These are phyloP conservation scores for Serranus cabrilla DNA, from an alignment of 2,797 vertebrate genomes.

Conservation along the genomic window DNA sequence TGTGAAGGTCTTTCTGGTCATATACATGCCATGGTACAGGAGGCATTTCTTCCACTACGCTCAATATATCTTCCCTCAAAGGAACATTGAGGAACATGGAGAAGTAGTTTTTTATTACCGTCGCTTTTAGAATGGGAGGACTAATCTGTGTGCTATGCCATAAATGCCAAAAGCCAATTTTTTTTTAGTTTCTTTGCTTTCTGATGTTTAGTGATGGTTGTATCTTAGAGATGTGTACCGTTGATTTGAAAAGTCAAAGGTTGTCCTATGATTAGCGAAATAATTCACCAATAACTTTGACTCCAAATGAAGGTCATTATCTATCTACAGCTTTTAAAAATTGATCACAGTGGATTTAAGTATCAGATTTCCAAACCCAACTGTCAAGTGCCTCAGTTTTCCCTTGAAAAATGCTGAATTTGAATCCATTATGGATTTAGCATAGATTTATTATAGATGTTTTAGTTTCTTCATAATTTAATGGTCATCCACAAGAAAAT, in stretches of 20 bases:
- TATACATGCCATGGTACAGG: constrained; percentile 25
- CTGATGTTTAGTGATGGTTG: neutral
- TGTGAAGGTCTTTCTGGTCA: constrained; percentile 34
- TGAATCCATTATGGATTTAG: constrained; percentile 31
- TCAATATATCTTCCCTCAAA: constrained; percentile 25
- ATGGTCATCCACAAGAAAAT: constrained; percentile 25
- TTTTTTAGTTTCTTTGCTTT: neutral
- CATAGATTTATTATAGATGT: constrained; percentile 42
- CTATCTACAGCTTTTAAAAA: constrained; percentile 2
- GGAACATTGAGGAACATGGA: constrained; percentile 3
- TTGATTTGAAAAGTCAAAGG: neutral
- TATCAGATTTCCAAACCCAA: constrained; percentile 6
- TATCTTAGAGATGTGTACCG: neutral
- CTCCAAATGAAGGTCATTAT: constrained; percentile 4
- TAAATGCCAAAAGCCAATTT: neutral
- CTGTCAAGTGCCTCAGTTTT: constrained; percentile 41
- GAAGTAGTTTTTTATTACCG: constrained; percentile 30
- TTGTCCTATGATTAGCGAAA: neutral
- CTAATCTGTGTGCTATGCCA: constrained; percentile 2
- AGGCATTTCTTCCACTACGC: constrained; percentile 22
- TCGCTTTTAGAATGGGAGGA: constrained; percentile 31
- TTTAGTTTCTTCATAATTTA: constrained; percentile 33
- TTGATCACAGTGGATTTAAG: constrained; percentile 2
- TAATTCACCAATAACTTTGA: neutral
- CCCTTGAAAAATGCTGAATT: constrained; percentile 4